These are phyloP conservation scores for Barbus barbus DNA, from an alignment of 2,113 vertebrate genomes.

Conservation along the genomic window DNA sequence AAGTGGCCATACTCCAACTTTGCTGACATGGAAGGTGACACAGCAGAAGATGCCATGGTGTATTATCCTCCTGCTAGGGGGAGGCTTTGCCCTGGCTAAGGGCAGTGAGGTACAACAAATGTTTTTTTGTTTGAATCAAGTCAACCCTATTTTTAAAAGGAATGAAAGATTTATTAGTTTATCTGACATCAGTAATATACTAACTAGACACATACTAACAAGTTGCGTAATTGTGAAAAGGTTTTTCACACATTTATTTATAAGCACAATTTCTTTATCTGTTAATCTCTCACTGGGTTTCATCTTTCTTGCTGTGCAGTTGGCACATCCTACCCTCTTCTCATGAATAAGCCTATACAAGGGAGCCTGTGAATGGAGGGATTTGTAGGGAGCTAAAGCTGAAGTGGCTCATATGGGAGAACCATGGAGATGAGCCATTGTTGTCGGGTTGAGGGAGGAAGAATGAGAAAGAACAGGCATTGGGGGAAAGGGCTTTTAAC, in stretches of 20 bases:
- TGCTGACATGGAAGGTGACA: conserved; percentile 88
- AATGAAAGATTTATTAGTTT: background rate
- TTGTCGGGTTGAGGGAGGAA: conserved; percentile 5
- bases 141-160: background rate
- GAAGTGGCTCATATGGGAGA: conserved; percentile 43
- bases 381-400: conserved; percentile 41
- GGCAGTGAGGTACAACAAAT: conserved; percentile 82
- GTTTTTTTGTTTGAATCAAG: background rate
- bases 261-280: conserved; percentile 8
- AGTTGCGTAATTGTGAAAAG: background rate
- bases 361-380: conserved; percentile 44
- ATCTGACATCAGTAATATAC: background rate
- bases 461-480: conserved; percentile 16
- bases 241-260: background rate
- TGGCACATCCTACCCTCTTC: conserved; percentile 37
- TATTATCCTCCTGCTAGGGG: conserved; percentile 90
- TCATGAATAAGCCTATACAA: conserved; percentile 46
- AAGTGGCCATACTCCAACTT: conserved; percentile 58
- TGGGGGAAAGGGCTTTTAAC: background rate
- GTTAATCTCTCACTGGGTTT: background rate
- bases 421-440: conserved; percentile 41
- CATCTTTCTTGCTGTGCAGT: conserved; percentile 42
- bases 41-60: conserved; percentile 94
- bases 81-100: conserved; percentile 93
- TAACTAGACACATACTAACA: background rate